A percentile compares a stretch with the other conserved stretches of the same genome.
Evolutionary conservation across 1,140 invertebrate species (phyloP).

Genomic region (Drosophila sturtevanti): DNA sequence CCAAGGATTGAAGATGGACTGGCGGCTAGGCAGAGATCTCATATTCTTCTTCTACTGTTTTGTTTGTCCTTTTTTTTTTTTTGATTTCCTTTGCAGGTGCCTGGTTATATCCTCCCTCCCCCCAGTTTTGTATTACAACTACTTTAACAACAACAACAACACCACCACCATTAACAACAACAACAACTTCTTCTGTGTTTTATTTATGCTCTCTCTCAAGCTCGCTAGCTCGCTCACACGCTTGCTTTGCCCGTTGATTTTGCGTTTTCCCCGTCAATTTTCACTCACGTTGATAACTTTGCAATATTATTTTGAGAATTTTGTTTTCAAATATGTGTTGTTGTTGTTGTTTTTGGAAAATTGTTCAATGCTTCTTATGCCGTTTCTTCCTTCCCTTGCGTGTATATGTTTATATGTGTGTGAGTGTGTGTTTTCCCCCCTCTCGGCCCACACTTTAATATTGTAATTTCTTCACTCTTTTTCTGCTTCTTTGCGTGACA

Average conservation of each 20-base stretch:
- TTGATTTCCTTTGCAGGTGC: slow-evolving; percentile 61
- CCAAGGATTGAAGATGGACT: slow-evolving; percentile 47
- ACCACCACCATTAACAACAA: slow-evolving; percentile 48
- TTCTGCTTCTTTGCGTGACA: slow-evolving; percentile 78
- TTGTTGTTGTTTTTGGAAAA: slow-evolving; percentile 11
- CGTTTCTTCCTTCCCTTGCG: slow-evolving; percentile 2
- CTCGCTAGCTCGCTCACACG: slow-evolving; percentile 41
- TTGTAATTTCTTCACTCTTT: slow-evolving; percentile 75
- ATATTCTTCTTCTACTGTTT: slow-evolving; percentile 14
- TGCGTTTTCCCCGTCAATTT: slow-evolving; percentile 17
- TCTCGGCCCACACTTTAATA: slow-evolving; percentile 28
- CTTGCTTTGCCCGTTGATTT: not conserved
- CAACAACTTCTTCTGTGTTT: slow-evolving; percentile 41
- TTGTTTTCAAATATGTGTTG: slow-evolving; percentile 30
- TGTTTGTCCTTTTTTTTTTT: not conserved
- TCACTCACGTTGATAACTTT: slow-evolving; percentile 5
- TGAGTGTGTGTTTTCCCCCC: slow-evolving; percentile 38
- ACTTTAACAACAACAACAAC: slow-evolving; percentile 42
- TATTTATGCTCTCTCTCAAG: slow-evolving; percentile 53
- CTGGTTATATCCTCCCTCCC: slow-evolving; percentile 19
- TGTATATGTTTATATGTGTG: not conserved
- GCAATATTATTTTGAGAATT: slow-evolving; percentile 34
- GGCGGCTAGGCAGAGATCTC: slow-evolving; percentile 65
- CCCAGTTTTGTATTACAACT: slow-evolving; percentile 57
- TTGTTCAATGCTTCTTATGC: slow-evolving; percentile 16